These are phyloP conservation scores for Daubentonia madagascariensis DNA, from an alignment of 2,113 vertebrate species.

Conservation along the genomic window DNA sequence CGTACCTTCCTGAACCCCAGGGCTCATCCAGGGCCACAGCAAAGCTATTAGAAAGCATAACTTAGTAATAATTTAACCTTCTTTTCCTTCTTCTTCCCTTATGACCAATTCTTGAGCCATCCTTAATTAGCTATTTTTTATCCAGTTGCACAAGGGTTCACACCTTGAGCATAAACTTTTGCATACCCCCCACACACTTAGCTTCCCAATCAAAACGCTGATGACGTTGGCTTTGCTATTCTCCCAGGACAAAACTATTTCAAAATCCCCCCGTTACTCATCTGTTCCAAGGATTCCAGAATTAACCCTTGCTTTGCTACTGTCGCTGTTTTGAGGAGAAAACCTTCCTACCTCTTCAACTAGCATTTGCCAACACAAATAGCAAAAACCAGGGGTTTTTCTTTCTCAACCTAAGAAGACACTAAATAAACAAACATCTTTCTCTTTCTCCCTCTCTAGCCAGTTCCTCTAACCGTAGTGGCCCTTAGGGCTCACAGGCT, in stretches of 20 bases:
- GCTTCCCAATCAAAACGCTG: constrained; percentile 16
- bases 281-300: constrained; percentile 18
- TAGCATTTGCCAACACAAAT: neutral
- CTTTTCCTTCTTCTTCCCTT: neutral
- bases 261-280: constrained; percentile 58
- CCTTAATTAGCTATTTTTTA: constrained; percentile 12
- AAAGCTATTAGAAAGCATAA: neutral
- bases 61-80: neutral
- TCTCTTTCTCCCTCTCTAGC: neutral
- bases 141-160: neutral
- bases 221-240: neutral
- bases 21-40: neutral
- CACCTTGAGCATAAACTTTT: constrained; percentile 11
- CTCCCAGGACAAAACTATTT: constrained; percentile 46
- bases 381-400: neutral
- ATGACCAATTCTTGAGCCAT: constrained; percentile 17
- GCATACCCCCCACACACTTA: neutral
- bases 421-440: neutral
- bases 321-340: neutral
- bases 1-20: neutral
- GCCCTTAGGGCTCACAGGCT: neutral
- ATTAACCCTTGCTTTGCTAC: constrained; percentile 20
- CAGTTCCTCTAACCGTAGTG: neutral
- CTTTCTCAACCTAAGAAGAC: neutral
- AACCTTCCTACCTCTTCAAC: neutral